Base-by-base conservation (phyloP, 2,113 vertebrate species). In the Seriola aureovittata region DNA sequence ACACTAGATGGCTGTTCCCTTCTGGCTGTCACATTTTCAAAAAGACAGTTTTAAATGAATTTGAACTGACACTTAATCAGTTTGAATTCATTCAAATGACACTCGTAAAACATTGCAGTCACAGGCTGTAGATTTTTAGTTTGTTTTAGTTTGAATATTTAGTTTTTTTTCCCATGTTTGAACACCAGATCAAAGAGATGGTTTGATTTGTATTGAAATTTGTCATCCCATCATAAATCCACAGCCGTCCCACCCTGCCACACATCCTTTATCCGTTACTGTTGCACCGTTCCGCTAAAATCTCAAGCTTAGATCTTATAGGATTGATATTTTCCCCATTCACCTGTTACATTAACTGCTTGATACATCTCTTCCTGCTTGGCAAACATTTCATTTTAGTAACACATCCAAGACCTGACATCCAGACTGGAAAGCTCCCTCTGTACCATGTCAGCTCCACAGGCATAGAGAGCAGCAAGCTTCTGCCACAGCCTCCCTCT, bases 401-500 rank as follows among this genome's bases (percentile, higher is more conserved):
- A 10, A 9, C 40, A 42, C 40, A 42, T 36, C 6, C 34, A 36
- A 6, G 34, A 6, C 34, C 34, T 36, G 6, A 29, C 21, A 38
- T 57, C 19, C 34, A 29, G 9, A 4, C 54, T 7, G 62, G 42
- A 65, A 64, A 19, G 14, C 19, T 79, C 50, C 50, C 14, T 29
- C 44, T 62, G 29, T 36, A 52, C 48, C 29, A 54, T 65, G 63
- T 80, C 11, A 55, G 40, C 57, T 13, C 25, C 34, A 46, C 48
- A n/a, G 14, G 36, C 50, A 58, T 6, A 59, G 14, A 64, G 54
- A 68, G 40, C 11, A 10, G 25, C 55, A 67, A 32, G 29, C 52
- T 54, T 72, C 65, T 69, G 48, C 68, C 73, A 11, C 40, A 34
- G 9, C 50, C 55, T 36, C n/a, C 19, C 58, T 29, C 46, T 66